A percentile compares a stretch with the other conserved stretches of the same genome.
Evolutionary conservation across 2,888 invertebrate species (phyloP).

Genomic region (Cataglyphis livida): DNA sequence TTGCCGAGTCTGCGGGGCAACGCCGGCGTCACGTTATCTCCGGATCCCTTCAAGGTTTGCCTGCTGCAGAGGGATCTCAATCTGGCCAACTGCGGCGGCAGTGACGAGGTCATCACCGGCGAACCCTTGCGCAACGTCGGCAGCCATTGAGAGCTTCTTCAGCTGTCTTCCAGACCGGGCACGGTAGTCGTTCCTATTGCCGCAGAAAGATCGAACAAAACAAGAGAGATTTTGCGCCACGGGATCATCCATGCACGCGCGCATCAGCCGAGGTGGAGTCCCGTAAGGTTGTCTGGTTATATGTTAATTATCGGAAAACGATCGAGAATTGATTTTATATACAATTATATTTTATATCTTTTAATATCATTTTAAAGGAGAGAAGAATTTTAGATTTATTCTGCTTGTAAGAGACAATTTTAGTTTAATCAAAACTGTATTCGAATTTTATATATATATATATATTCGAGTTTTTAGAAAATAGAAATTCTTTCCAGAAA

Average conservation of each 20-base stretch:
- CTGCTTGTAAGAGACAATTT: neutral
- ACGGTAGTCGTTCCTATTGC: conserved; percentile 84
- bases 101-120: conserved; percentile 59
- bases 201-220: conserved; percentile 35
- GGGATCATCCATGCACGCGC: conserved; percentile 5
- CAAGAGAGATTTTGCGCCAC: conserved; percentile 2
- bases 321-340: neutral
- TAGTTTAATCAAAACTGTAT: neutral
- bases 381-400: neutral
- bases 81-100: conserved; percentile 48
- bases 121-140: conserved; percentile 80
- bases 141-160: conserved; percentile 77
- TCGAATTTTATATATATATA: neutral
- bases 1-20: conserved; percentile 93
- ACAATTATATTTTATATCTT: neutral
- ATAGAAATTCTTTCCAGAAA: neutral
- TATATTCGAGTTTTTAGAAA: neutral
- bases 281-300: conserved; percentile 16
- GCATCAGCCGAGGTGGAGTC: neutral
- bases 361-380: neutral
- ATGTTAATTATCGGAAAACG: conserved; percentile 1
- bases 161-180: conserved; percentile 78
- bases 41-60: conserved; percentile 92
- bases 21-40: conserved; percentile 94
- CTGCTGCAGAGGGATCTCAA: conserved; percentile 85